A percentile compares a stretch with the other conserved stretches of the same genome.
Evolutionary conservation across 2,888 invertebrate genomes (phyloP).

Genomic region (Bibio marci): DNA sequence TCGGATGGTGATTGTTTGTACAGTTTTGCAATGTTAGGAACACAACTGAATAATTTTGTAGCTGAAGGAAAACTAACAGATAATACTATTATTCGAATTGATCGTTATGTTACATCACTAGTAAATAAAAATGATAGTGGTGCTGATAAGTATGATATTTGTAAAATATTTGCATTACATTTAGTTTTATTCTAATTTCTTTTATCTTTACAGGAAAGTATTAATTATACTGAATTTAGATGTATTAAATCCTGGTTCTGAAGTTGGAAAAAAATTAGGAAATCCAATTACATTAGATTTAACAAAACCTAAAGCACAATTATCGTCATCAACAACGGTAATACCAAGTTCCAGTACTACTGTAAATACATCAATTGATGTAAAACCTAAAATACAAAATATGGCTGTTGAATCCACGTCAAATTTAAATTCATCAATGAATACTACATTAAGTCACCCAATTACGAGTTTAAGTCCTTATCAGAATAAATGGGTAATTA

Average conservation of each 20-base stretch:
- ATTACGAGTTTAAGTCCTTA: conserved; percentile 83
- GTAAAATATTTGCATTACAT: neutral
- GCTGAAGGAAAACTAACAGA: conserved; percentile 48
- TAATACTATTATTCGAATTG: conserved; percentile 59
- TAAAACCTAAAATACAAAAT: neutral
- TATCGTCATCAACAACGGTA: conserved; percentile 5
- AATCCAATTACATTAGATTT: conserved; percentile 49
- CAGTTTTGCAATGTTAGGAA: conserved; percentile 85
- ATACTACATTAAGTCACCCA: conserved; percentile 33
- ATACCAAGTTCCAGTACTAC: conserved; percentile 6
- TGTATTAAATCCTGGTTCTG: conserved; percentile 49
- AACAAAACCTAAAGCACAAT: conserved; percentile 6
- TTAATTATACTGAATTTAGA: conserved; percentile 68
- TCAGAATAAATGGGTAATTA: conserved; percentile 88
- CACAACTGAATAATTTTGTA: conserved; percentile 53
- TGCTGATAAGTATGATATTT: conserved; percentile 14
- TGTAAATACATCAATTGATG: conserved; percentile 3
- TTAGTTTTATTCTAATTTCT: neutral
- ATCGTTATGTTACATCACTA: conserved; percentile 65
- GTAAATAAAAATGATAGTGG: conserved; percentile 54
- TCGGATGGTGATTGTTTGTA: conserved; percentile 74
- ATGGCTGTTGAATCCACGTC: too few species aligned
- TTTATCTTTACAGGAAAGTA: conserved; percentile 43
- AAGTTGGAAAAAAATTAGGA: conserved; percentile 61
- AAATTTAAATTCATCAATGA: conserved; percentile 20